Evolutionary conservation across 2,113 vertebrate genomes (phyloP), one percentile per base, ranked within the genome.

Genomic region (Ivindomyrus marchei): DNA sequence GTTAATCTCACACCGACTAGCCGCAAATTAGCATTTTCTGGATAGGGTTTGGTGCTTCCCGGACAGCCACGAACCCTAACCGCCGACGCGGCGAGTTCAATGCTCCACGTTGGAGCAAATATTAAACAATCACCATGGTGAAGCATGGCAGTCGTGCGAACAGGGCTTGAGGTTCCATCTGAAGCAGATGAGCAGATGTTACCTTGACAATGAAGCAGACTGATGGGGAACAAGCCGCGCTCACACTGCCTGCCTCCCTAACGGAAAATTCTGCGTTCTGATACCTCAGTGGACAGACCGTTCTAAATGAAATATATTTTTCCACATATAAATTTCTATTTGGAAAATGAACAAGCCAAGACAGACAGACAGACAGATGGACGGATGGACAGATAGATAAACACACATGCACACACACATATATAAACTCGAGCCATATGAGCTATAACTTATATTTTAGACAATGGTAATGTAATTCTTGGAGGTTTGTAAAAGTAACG

Each of bases 1-100:
- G 15, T 88, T 77, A 39, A 88, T 84, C 89, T 92, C 88, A 17
- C 27, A 89, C 84, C 4, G 31, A 27, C 88, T 24, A 24, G 6
- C n/a, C 5, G 47, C 31, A 27, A 49, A 19, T 85, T 85, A 50
- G 45, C 42, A 85, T 49, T 85, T n/a, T n/a, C 84, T 49, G 84
- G 84, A 85, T 49, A 50, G 45, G 4, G n/a, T 50, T 3, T 24
- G 21, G 45, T 50, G n/a, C 46, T 85, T n/a, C 84, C 84, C 4
- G 8, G 46, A 85, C 84, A 50, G 36, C 70, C 36, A 19, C 0
- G 15, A 39, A 19, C 39, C 31, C 31, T 39, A 77, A 77, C 4
- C 1, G 4, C 31, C 0, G 13, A 36, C 11, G 15, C 4, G 15
- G 10, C 1, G 11, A 70, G 27, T 74, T 36, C 66, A 74, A 1